phyloP scores from a whole-genome alignment of 35 echinoderm and acorn worm species.

The Amphiura filiformis region DNA sequence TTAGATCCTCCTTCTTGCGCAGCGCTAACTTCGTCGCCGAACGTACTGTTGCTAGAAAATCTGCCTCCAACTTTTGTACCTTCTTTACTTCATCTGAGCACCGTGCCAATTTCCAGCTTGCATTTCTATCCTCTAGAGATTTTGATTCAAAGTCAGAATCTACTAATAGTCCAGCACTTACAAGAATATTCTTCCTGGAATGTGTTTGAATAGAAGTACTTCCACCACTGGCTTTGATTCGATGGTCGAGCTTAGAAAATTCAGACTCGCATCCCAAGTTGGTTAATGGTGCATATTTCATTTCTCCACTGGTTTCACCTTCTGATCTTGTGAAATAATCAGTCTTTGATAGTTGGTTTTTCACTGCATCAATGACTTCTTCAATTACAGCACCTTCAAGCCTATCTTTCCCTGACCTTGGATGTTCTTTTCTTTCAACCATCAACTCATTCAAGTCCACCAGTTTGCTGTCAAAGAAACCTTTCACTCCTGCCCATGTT shows the following conservation, averaged over 20 bases:
- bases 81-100: background rate
- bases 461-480: too few relatives aligned
- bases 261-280: too few relatives aligned
- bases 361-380: too few relatives aligned
- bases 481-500: too few relatives aligned
- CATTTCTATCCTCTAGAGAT: background rate
- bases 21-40: too few relatives aligned
- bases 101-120: background rate
- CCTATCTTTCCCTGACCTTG: too few relatives aligned
- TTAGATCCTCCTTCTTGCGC: too few relatives aligned
- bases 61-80: conserved; percentile 2
- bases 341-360: conserved; percentile 9
- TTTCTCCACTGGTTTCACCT: background rate
- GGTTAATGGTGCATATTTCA: conserved; percentile 15
- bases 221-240: conserved; percentile 1
- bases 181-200: conserved; percentile 16
- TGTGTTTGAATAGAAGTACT: conserved; percentile 13
- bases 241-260: conserved; percentile 3
- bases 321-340: conserved; percentile 6
- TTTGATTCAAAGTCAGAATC: background rate
- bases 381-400: too few relatives aligned
- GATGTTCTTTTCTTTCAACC: too few relatives aligned
- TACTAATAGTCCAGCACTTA: background rate
- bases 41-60: conserved; percentile 15
- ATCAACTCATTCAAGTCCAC: too few relatives aligned